Evolutionary conservation across 2,113 vertebrate genomes (phyloP), one percentile per base, ranked within the genome.

Genomic region (Chaenogobius annularis): DNA sequence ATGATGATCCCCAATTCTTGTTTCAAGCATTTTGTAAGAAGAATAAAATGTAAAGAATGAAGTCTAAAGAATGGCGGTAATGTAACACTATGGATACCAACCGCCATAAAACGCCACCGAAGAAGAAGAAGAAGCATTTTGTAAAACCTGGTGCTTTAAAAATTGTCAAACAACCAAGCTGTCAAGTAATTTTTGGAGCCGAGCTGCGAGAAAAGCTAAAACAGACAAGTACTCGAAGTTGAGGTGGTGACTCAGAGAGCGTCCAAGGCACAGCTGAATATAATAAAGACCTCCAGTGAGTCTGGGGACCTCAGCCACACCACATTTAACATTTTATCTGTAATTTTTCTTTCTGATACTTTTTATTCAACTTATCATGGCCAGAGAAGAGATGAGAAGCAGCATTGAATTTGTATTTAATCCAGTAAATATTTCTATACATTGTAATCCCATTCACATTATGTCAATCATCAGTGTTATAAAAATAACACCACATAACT

Each of bases 201-300:
- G n/a, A 46, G 43, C 12, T 15, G 12, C 20, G 7, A 44, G 64
- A n/a, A 46, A 46, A 66, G 64, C 64, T 66, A 22, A 66, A 66
- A 69, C 59, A 75, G 70, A 71, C 73, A 66, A 66, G 76, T 61
- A 75, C 35, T 64, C 50, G 70, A 68, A 80, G 52, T 55, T n/a
- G 22, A 66, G 73, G 64, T 17, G 12, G 50, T 86, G 77, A 85
- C 67, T 85, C 77, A 83, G 77, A 35, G 56, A 74, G 74, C 22
- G 31, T 81, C 64, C 43, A 46, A 69, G 79, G 31, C 61, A 70
- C 83, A 87, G 87, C 79, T 85, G 84, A 83, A 72, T 72, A 66
- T 71, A 80, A 81, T 65, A 50, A 52, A 82, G 73, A 81, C 82
- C 80, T 82, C 73, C 75, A 73, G 70, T 48, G 81, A 84, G 72